Evolutionary conservation across 2,113 vertebrate species (phyloP).

Genomic region (Nestor notabilis): DNA sequence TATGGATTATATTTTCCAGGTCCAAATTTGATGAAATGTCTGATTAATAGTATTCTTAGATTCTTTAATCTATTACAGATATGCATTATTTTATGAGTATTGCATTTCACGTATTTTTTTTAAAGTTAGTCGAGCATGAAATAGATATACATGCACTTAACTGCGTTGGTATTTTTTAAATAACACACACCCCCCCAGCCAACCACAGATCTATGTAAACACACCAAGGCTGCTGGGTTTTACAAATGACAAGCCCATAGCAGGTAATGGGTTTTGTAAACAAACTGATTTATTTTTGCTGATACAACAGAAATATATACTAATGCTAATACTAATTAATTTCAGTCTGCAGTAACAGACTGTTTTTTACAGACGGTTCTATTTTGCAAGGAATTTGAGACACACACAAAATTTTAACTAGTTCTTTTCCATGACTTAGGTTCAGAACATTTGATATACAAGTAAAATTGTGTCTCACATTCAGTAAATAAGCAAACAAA

Average conservation of each 20-base stretch:
- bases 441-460: background rate
- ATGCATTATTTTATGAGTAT: background rate
- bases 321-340: background rate
- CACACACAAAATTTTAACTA: background rate
- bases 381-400: background rate
- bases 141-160: background rate
- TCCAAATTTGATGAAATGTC: background rate
- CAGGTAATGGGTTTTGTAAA: background rate
- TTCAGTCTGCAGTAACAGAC: background rate
- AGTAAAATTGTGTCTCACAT: background rate
- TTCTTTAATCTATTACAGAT: background rate
- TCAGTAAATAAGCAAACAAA: background rate
- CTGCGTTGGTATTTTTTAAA: background rate
- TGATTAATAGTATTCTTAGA: background rate
- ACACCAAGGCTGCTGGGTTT: background rate
- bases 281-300: background rate
- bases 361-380: background rate
- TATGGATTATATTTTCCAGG: conserved; percentile 29
- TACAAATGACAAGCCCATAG: background rate
- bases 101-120: background rate
- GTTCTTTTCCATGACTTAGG: background rate
- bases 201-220: background rate
- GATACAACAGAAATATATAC: background rate
- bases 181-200: background rate
- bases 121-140: background rate